phyloP scores from a whole-genome alignment of 2,888 invertebrate species.

The Lithodes maja region DNA sequence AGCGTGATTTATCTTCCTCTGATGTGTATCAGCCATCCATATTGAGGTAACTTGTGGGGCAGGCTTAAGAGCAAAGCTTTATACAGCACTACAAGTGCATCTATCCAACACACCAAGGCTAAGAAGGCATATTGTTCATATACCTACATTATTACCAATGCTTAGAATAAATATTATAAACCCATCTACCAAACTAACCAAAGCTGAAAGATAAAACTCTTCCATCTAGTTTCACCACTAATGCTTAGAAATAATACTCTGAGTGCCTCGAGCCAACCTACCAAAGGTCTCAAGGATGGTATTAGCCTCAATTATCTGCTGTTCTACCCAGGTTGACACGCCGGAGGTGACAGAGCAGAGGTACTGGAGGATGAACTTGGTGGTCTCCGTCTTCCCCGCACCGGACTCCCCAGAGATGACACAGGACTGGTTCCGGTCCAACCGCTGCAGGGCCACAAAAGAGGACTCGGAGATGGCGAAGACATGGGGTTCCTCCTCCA shows the following conservation, averaged over 20 bases:
- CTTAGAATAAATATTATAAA: not conserved
- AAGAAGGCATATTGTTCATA: too few species aligned
- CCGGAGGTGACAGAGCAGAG: constrained; percentile 90
- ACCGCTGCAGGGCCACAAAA: constrained; percentile 83
- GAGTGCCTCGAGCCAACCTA: constrained; percentile 75
- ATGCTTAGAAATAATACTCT: too few species aligned
- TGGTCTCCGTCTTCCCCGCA: constrained; percentile 95
- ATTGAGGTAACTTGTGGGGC: too few species aligned
- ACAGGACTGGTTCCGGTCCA: constrained; percentile 81
- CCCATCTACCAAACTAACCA: not conserved
- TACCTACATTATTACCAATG: not conserved
- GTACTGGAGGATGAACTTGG: constrained; percentile 93
- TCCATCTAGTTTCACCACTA: not conserved
- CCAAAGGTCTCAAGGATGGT: constrained; percentile 95
- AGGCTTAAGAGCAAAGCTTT: too few species aligned
- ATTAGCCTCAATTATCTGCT: constrained; percentile 95
- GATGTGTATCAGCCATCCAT: too few species aligned
- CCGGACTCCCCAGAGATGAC: constrained; percentile 96
- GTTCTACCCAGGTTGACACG: constrained; percentile 94
- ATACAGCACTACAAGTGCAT: too few species aligned
- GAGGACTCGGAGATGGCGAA: constrained; percentile 94
- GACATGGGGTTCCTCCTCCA: constrained; percentile 88
- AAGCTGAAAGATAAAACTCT: not conserved
- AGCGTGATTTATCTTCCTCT: too few species aligned
- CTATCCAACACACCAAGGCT: too few species aligned